Evolutionary conservation across 2,113 vertebrate species (phyloP).

Genomic region (Xenopus borealis): DNA sequence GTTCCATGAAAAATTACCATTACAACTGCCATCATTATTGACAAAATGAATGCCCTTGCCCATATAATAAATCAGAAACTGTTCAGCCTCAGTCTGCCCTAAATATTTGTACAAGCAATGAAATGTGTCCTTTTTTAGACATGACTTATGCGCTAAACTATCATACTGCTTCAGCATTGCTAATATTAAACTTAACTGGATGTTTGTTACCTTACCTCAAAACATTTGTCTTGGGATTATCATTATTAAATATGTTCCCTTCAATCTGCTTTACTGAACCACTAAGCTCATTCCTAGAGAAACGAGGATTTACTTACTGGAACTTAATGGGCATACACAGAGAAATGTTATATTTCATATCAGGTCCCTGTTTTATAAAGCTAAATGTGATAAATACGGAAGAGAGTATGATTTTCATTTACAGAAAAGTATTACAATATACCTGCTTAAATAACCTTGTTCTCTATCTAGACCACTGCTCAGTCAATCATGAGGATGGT

Average conservation of each 20-base stretch:
- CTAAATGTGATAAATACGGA: no score
- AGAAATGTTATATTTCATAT: slow-evolving; percentile 11
- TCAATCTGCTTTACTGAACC: slow-evolving; percentile 35
- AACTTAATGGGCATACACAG: slow-evolving; percentile 1
- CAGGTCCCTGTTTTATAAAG: slow-evolving; percentile 6
- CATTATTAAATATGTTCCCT: slow-evolving; percentile 39
- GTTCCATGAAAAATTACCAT: no score
- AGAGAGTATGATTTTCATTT: background rate
- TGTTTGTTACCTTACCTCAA: slow-evolving; percentile 13
- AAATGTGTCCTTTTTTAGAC: no score
- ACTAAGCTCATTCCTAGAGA: slow-evolving; percentile 39
- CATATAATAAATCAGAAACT: no score
- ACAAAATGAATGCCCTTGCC: no score
- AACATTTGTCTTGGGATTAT: slow-evolving; percentile 42
- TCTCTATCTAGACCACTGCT: slow-evolving; percentile 1
- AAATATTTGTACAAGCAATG: no score
- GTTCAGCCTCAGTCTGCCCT: no score
- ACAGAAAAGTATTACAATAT: background rate
- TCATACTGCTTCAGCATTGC: background rate
- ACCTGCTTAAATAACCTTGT: background rate
- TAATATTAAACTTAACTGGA: slow-evolving; percentile 13
- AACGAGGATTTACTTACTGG: slow-evolving; percentile 23
- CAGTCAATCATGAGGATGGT: slow-evolving; percentile 1
- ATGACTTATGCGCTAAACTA: no score
- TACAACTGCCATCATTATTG: no score